Evolutionary conservation across 2,797 vertebrate genomes (phyloP), one percentile per base, ranked within the genome.

Genomic region (Parauchenoglanis ngamensis): DNA sequence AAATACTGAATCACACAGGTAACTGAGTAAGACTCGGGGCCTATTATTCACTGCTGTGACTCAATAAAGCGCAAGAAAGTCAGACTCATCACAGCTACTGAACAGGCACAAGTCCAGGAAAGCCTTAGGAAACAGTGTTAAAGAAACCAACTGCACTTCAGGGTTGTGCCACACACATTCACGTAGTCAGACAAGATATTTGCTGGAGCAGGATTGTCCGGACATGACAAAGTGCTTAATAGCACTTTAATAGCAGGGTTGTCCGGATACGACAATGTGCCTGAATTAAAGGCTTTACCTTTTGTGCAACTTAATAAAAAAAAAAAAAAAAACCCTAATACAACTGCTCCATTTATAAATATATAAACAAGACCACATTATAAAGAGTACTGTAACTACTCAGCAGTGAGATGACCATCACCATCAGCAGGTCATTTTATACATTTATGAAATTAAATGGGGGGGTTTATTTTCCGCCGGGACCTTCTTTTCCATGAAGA

Each of bases 81-180:
- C 61, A 17, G 78, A 82, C 46, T 84, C 80, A 89, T 86, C 78
- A 84, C 19, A 67, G 86, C 86, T 90, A 88, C 88, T 81, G 83
- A 59, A 56, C 44, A 87, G 84, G 86, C 87, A 75, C 35, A 70
- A 61, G 13, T 21, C 85, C 90, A 90, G 59, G 11, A 77, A 84
- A 59, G 78, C 77, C 67, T 77, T 78, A 67, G 15, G 19, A 76
- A 86, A 52, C 44, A 52, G 17, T 75, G 23, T n/a, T 54, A 86
- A 86, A 75, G 49, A 63, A 85, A n/a, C 17, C 8, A 13, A 54
- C 46, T 57, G 31, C 8, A 19, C n/a, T 65, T 65, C 2, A 63
- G 40, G 13, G 40, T 19, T 21, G 25, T 19, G 7, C 31, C 40
- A 44, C 2, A 35, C 19, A 61, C 31, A 25, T 54, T 17, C 54